phyloP scores from a whole-genome alignment of 2,113 vertebrate genomes.

The Struthio camelus region DNA sequence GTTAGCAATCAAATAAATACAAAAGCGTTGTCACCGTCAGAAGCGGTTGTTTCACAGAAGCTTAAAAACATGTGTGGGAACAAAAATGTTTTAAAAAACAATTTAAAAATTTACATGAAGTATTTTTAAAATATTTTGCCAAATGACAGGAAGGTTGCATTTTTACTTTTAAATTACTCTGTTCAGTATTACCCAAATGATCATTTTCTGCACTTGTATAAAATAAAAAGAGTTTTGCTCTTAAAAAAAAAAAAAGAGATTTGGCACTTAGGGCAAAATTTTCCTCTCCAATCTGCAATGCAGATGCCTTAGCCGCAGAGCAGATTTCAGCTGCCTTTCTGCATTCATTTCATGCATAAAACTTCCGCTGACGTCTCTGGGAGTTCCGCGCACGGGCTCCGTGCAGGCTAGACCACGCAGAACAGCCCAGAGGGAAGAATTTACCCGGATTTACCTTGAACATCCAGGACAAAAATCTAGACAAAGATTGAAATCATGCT shows the following conservation, averaged over 20 bases:
- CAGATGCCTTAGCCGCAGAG: constrained; percentile 50
- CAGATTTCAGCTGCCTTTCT: constrained; percentile 37
- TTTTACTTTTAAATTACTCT: not conserved
- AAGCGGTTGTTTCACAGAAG: not conserved
- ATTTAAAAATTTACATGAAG: not conserved
- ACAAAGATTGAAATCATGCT: not conserved
- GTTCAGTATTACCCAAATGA: not conserved
- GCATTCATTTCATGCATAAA: constrained; percentile 4
- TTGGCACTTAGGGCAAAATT: constrained; percentile 61
- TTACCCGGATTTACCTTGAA: not conserved
- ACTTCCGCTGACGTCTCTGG: not conserved
- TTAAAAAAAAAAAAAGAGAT: constrained; percentile 36
- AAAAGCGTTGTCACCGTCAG: not conserved
- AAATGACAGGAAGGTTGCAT: not conserved
- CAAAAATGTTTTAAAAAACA: not conserved
- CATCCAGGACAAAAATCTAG: not conserved
- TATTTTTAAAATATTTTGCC: not conserved
- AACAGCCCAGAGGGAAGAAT: not conserved
- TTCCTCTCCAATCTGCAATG: constrained; percentile 65
- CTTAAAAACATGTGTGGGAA: not conserved
- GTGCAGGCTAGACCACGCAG: not conserved
- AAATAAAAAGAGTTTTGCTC: constrained; percentile 54
- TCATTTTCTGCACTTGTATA: constrained; percentile 5
- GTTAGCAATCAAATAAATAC: not conserved
- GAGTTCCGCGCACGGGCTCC: not conserved